Evolutionary conservation across 2,113 vertebrate species (phyloP).

Genomic region (Anarhynchus alexandrinus): DNA sequence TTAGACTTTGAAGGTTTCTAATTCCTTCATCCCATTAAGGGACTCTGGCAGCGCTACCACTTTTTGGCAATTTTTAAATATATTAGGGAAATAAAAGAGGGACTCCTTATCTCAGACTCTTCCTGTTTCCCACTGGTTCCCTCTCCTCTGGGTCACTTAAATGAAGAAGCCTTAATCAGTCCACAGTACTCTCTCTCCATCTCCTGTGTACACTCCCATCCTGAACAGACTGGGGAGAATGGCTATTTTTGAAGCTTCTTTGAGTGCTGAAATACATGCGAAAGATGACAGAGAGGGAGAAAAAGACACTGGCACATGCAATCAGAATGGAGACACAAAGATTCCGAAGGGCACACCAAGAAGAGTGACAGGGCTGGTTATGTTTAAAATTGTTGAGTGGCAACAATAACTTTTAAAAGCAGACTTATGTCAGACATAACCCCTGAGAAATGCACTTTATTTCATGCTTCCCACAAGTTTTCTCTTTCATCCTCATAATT

Average conservation of each 20-base stretch:
- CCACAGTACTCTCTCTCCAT: background rate
- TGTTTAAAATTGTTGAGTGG: background rate
- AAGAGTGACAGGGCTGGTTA: background rate
- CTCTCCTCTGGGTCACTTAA: background rate
- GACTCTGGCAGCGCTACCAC: background rate
- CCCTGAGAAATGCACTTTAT: background rate
- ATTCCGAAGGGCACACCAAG: background rate
- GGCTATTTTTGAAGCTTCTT: background rate
- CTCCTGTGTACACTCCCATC: background rate
- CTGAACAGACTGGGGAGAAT: background rate
- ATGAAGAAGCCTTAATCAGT: background rate
- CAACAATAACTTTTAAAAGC: background rate
- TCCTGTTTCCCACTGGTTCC: background rate
- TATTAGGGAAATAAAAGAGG: background rate
- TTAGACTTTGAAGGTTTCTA: background rate
- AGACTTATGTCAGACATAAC: background rate
- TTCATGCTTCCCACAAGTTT: background rate
- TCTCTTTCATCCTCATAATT: background rate
- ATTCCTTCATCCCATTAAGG: background rate
- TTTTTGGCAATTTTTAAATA: background rate
- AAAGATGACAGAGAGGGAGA: background rate
- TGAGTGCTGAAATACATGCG: background rate
- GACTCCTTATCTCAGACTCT: background rate
- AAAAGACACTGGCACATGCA: background rate
- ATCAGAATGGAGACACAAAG: background rate